Evolutionary conservation across 2,113 vertebrate species (phyloP), one percentile per base, ranked within the genome.

Genomic region (Probosciger aterrimus): DNA sequence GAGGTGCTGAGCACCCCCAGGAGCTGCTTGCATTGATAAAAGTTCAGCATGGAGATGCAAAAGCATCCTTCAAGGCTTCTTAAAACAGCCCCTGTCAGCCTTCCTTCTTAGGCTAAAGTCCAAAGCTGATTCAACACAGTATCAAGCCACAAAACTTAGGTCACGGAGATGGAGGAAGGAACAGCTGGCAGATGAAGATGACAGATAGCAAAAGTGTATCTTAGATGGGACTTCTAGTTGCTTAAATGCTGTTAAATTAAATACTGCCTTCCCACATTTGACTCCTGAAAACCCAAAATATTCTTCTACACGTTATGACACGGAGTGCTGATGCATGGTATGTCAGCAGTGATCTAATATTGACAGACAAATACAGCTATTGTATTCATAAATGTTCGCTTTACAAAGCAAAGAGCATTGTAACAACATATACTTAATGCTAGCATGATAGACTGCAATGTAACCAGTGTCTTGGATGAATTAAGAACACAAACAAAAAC

Each of bases 401-500:
- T 92, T 15, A 6, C 90, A 64, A 93, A 88, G 91, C 90, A 91
- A 85, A 95, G 92, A 84, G 79, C 76, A 4, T 73, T 80, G 92
- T 68, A 92, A 69, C 92, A 59, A 74, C 77, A 14, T 9, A 25
- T 6, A 23, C 80, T 39, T 11, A 59, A 73, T 82, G 69, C 94
- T 92, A 77, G 81, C 82, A 57, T 50, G 82, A 71, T 39, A 91
- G 95, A 30, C 82, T 93, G 90, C 92, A 75, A 10, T 64, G 85
- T 16, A 93, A 90, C 94, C 92, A 79, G 91, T 74, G 95, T 46
- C 92, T 88, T 68, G 93, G 95, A 78, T 94, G 95, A 96, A 74
- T 13, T 22, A 83, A 78, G 94, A 97, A 74, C 53, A 86, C 91
- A 97, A 97, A 97, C 77, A 95, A 85, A 97, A 97, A 94, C 71